phyloP scores from a whole-genome alignment of 2,113 vertebrate genomes.

The Forbesichthys agassizii region DNA sequence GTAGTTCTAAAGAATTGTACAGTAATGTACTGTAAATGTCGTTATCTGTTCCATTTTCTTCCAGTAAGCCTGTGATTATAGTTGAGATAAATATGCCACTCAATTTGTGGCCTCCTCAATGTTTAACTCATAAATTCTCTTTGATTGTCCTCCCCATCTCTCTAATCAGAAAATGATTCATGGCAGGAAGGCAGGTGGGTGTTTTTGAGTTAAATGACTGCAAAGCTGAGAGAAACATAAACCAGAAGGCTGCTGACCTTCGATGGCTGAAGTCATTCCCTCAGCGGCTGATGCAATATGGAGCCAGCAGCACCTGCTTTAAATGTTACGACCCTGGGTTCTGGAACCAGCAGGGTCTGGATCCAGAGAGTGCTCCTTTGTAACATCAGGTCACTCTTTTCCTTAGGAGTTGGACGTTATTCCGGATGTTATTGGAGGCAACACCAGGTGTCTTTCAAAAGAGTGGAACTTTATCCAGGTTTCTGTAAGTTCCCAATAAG shows the following conservation, averaged over 20 bases:
- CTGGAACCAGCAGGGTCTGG: conserved; percentile 1
- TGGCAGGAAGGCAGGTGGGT: conserved; percentile 39
- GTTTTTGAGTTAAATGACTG: conserved; percentile 23
- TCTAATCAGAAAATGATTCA: conserved; percentile 38
- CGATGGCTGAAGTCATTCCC: conserved; percentile 12
- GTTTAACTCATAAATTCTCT: not conserved
- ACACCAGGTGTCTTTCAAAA: conserved; percentile 45
- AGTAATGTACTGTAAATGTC: not conserved
- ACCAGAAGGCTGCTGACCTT: conserved; percentile 50
- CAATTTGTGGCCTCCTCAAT: not conserved
- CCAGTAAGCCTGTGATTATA: conserved; percentile 38
- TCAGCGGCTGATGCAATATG: conserved; percentile 13
- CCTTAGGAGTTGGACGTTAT: conserved; percentile 71
- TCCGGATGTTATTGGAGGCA: conserved; percentile 51
- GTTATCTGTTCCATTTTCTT: conserved; percentile 37
- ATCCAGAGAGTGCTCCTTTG: not conserved
- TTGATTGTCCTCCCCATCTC: not conserved
- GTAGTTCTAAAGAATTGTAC: not conserved
- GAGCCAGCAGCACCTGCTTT: conserved; percentile 10
- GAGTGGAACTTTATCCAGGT: conserved; percentile 75
- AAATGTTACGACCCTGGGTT: conserved; percentile 13
- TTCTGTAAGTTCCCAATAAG: conserved; percentile 63
- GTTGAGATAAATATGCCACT: conserved; percentile 32
- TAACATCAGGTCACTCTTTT: conserved; percentile 27
- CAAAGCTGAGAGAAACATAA: conserved; percentile 50